These are phyloP conservation scores for Ichneumoninae sp. DNA, from an alignment of 2,888 invertebrate species.

Conservation along the genomic window DNA sequence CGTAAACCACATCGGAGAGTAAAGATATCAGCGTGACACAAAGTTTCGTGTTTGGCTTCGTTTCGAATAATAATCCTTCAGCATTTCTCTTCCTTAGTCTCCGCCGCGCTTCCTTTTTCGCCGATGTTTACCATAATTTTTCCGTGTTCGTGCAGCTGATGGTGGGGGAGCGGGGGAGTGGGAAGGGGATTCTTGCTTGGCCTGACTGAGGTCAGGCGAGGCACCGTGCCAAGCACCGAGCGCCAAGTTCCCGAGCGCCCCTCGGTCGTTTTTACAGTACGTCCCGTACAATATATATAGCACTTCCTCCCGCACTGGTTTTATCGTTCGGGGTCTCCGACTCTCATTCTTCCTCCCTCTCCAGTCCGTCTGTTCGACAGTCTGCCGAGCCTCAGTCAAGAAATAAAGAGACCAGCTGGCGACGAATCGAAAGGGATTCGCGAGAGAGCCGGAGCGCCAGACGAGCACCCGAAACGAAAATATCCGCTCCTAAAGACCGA, in stretches of 20 bases:
- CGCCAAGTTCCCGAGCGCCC: slow-evolving; percentile 65
- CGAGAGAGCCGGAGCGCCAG: slow-evolving; percentile 14
- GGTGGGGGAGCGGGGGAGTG: neutral
- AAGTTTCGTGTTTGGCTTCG: slow-evolving; percentile 10
- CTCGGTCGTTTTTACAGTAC: slow-evolving; percentile 40
- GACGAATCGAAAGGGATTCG: slow-evolving; percentile 7
- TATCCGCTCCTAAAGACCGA: neutral
- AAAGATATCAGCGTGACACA: slow-evolving; percentile 2
- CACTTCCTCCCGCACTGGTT: slow-evolving; percentile 9
- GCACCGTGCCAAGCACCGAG: slow-evolving; percentile 80
- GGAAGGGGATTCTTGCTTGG: slow-evolving; percentile 61
- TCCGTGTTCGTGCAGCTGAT: slow-evolving; percentile 77
- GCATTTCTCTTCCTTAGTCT: slow-evolving; percentile 11
- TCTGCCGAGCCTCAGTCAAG: slow-evolving; percentile 7
- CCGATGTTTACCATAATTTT: slow-evolving; percentile 80
- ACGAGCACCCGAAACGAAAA: neutral
- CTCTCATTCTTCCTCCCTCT: slow-evolving; percentile 9
- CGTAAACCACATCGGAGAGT: neutral
- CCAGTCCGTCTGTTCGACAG: slow-evolving; percentile 2
- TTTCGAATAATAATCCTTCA: neutral
- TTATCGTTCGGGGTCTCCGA: slow-evolving; percentile 24
- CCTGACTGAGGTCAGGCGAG: slow-evolving; percentile 75
- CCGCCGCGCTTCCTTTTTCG: slow-evolving; percentile 34
- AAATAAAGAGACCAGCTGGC: slow-evolving; percentile 39
- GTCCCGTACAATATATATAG: slow-evolving; percentile 12